A percentile compares a stretch with the other conserved stretches of the same genome.
These are phyloP conservation scores for Eudyptes chrysolophus DNA, from an alignment of 2,113 vertebrate species.

Conservation along the genomic window DNA sequence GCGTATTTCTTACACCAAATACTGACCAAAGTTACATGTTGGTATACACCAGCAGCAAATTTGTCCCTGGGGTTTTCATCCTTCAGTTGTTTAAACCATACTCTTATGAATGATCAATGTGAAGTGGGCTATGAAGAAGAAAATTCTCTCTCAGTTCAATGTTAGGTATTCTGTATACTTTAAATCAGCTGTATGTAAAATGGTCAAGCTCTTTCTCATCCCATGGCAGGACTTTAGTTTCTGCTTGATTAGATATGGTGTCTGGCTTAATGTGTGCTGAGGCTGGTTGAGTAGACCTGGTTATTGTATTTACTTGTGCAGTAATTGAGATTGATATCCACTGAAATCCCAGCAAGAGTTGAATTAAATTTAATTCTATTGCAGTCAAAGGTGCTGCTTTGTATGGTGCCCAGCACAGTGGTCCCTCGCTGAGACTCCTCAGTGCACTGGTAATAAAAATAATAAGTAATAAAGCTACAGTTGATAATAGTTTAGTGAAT, in stretches of 20 bases:
- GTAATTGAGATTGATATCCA: neutral
- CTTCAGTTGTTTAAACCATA: neutral
- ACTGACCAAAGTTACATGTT: neutral
- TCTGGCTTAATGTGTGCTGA: neutral
- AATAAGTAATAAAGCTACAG: neutral
- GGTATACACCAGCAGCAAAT: neutral
- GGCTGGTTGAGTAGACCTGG: neutral
- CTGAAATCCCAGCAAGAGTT: neutral
- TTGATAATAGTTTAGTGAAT: neutral
- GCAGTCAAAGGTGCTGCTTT: neutral
- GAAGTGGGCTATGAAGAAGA: neutral
- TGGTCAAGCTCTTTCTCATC: neutral
- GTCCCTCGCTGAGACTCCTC: neutral
- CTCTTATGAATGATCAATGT: neutral
- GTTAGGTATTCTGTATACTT: neutral
- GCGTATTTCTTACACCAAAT: neutral
- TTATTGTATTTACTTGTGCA: neutral
- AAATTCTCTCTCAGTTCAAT: neutral
- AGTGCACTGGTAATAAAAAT: neutral
- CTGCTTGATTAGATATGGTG: neutral
- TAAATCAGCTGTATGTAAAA: neutral
- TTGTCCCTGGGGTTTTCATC: neutral
- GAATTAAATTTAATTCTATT: neutral
- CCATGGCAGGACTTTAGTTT: neutral
- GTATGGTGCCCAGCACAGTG: neutral